Conservation (phyloP, 1,140 invertebrate genomes). For the Streblospio benedicti region DNA sequence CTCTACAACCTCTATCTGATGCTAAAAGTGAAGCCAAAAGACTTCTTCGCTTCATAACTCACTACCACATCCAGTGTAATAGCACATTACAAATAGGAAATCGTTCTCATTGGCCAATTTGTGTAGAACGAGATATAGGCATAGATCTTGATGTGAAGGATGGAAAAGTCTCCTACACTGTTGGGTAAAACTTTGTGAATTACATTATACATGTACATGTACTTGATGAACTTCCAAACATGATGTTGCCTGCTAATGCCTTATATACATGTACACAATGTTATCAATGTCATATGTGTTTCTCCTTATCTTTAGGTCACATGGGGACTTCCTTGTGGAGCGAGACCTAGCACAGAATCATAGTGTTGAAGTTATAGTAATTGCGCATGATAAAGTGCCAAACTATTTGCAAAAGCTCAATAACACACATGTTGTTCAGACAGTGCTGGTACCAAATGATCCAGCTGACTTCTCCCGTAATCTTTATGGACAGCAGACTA, state of each 20-base stretch:
- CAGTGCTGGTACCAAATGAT: constrained; percentile 37
- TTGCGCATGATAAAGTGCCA: constrained; percentile 19
- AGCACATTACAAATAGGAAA: constrained; percentile 30
- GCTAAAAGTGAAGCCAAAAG: constrained; percentile 37
- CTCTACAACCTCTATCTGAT: constrained; percentile 34
- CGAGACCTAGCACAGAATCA: constrained; percentile 26
- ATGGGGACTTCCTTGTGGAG: constrained; percentile 31
- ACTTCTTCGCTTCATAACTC: constrained; percentile 36
- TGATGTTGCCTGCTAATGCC: no score
- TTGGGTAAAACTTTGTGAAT: constrained; percentile 32
- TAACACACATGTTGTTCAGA: constrained; percentile 24
- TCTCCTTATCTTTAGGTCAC: constrained; percentile 28
- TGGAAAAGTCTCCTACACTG: constrained; percentile 31
- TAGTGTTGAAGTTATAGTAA: constrained; percentile 28
- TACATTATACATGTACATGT: no score
- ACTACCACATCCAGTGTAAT: constrained; percentile 39
- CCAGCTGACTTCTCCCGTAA: constrained; percentile 39
- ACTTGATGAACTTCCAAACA: no score
- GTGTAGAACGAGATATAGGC: constrained; percentile 29
- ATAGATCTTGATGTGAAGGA: constrained; percentile 28
- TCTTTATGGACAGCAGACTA: constrained; percentile 35
- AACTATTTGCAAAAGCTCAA: constrained; percentile 16
- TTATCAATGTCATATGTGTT: no score
- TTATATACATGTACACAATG: no score
- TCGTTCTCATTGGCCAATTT: constrained; percentile 31